Base-by-base conservation (phyloP, 2,888 invertebrate genomes). In the Drosophila nr. medialis region DNA sequence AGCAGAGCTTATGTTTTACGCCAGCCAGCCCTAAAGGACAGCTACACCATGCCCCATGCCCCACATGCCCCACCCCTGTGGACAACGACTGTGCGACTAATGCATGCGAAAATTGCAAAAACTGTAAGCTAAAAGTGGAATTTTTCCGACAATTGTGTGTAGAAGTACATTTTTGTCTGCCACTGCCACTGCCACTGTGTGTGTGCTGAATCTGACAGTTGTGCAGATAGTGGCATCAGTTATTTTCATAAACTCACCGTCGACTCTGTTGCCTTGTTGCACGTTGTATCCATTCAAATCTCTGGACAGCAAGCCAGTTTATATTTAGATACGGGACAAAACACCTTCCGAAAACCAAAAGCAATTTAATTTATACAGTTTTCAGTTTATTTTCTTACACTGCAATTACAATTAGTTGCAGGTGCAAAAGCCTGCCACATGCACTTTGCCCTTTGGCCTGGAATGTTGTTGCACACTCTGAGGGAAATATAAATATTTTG, bases 21-120 rank as follows among this genome's bases (percentile, higher is more conserved):
- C 65, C 27, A 42, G 54, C 48, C 54, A 40, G 70, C 30, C 66
- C 51, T 24, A 36, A 27, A 24, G 24, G 34, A 6, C 18, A 24
- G n/a, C 21, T 34, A 34, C 4, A 21, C 13, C 21, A 45, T 21
- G 7, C 49, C 10, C 3, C 27, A 29, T 5, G 18, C 10, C 0
- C 10, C 18, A 15, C 27, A 18, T 18, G 34, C 18, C 21, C 24
- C 13, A 7, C 13, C 7, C 40, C 29, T 5, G 45, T 24, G 24
- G 24, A 24, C 45, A 24, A 45, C 4, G 24, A 15, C 58, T 38
- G 64, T 64, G 51, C 64, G 62, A 64, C 65, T 69, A 79, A 80
- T 75, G 77, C 77, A 80, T 75, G 77, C 50, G 66, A 77, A 80
- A 80, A 77, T 64, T 80, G 77, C 78, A 70, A 80, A 80, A 80